Evolutionary conservation across 2,797 vertebrate species (phyloP).

Genomic region (Cryptoblepharus egeriae): DNA sequence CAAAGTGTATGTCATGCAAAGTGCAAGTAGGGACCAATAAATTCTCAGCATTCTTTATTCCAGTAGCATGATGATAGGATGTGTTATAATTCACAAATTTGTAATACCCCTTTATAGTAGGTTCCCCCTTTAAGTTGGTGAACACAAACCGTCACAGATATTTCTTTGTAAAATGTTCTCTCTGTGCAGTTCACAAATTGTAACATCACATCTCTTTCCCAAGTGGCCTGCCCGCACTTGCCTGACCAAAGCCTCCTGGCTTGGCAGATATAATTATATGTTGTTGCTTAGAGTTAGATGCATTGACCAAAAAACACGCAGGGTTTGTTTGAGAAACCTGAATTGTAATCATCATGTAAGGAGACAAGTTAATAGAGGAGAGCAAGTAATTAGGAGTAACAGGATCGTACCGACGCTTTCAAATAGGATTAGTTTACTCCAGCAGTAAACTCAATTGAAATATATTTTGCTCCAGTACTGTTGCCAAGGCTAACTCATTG

Average conservation of each 20-base stretch:
- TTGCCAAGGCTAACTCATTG: not conserved
- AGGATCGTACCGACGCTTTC: not conserved
- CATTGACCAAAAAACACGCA: not conserved
- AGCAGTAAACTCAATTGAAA: not conserved
- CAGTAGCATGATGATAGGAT: not conserved
- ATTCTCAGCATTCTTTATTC: not conserved
- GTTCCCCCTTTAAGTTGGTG: not conserved
- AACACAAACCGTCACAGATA: not conserved
- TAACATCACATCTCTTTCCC: too few relatives aligned
- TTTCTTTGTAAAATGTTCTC: not conserved
- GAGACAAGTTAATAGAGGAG: not conserved
- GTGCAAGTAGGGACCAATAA: too few relatives aligned
- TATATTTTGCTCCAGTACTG: not conserved
- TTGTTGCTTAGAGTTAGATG: slow-evolving; percentile 4
- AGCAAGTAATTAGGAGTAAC: not conserved
- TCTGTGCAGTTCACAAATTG: not conserved
- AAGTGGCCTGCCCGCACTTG: not conserved
- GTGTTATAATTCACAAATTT: not conserved
- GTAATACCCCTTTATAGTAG: not conserved
- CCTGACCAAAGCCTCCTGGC: not conserved
- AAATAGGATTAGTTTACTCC: not conserved
- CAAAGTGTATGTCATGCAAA: too few relatives aligned
- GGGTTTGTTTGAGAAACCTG: not conserved
- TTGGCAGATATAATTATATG: not conserved
- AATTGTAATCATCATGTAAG: not conserved